A percentile compares a stretch with the other conserved stretches of the same genome.
Conservation (phyloP, 2,797 vertebrate species). For the Sebastes cheni region DNA sequence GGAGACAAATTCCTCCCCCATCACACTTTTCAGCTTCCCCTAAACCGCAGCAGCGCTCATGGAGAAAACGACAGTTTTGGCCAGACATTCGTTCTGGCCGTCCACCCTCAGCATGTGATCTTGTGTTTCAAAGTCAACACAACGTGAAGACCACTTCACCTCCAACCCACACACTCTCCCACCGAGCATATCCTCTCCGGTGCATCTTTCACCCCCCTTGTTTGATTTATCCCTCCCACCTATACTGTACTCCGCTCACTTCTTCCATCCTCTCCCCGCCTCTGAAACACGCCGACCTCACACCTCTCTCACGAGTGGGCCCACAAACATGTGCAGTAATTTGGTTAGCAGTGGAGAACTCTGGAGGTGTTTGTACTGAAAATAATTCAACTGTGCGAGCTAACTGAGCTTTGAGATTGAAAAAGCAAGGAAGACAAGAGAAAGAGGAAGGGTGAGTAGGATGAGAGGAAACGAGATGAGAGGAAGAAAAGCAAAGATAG, state of each 20-base stretch:
- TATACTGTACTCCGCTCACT: slow-evolving; percentile 32
- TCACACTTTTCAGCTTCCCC: slow-evolving; percentile 49
- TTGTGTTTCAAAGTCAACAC: slow-evolving; percentile 61
- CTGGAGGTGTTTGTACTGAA: slow-evolving; percentile 21
- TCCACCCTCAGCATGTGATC: slow-evolving; percentile 41
- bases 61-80: slow-evolving; percentile 45
- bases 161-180: slow-evolving; percentile 13
- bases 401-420: not conserved
- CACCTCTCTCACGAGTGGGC: slow-evolving; percentile 27
- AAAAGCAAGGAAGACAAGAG: not conserved
- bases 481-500: slow-evolving; percentile 20
- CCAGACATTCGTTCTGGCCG: slow-evolving; percentile 36
- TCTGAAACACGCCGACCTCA: slow-evolving; percentile 7
- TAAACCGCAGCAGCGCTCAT: slow-evolving; percentile 46
- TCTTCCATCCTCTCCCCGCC: slow-evolving; percentile 43
- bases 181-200: slow-evolving; percentile 10
- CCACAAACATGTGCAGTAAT: not conserved
- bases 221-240: slow-evolving; percentile 33
- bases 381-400: slow-evolving; percentile 10
- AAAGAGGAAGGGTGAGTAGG: not conserved
- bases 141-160: slow-evolving; percentile 23
- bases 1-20: slow-evolving; percentile 63
- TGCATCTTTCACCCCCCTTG: slow-evolving; percentile 29
- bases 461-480: not conserved
- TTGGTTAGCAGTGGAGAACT: not conserved